phyloP scores from a whole-genome alignment of 1,140 invertebrate genomes.

The Leptopilina clavipes region DNA sequence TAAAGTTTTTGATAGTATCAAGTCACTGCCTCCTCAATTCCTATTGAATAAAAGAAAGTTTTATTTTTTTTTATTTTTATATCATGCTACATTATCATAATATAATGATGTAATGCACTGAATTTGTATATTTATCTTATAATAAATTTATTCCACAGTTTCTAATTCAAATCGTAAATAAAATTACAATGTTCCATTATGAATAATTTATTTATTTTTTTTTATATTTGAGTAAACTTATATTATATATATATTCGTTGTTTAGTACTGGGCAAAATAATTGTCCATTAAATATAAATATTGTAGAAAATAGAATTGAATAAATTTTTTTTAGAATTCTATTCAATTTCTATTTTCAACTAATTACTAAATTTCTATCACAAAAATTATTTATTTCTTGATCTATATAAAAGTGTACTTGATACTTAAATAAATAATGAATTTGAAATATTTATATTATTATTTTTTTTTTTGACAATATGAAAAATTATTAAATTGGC shows the following conservation, averaged over 20 bases:
- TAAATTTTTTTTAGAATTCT: too few species aligned
- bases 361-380: neutral
- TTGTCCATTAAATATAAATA: neutral
- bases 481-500: neutral
- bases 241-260: neutral
- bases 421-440: neutral
- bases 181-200: neutral
- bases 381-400: neutral
- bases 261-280: neutral
- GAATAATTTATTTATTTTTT: neutral
- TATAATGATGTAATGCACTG: neutral
- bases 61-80: neutral
- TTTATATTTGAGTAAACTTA: neutral
- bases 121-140: neutral
- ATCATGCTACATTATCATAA: too few species aligned
- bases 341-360: neutral
- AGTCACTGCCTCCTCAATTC: neutral
- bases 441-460: neutral
- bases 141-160: neutral
- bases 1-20: neutral
- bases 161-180: neutral
- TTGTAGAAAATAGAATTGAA: too few species aligned
- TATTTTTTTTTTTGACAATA: too few species aligned
- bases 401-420: neutral
- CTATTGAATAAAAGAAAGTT: conserved; percentile 2